phyloP scores from a whole-genome alignment of 1,140 invertebrate species.

The Drosophila baimaii region DNA sequence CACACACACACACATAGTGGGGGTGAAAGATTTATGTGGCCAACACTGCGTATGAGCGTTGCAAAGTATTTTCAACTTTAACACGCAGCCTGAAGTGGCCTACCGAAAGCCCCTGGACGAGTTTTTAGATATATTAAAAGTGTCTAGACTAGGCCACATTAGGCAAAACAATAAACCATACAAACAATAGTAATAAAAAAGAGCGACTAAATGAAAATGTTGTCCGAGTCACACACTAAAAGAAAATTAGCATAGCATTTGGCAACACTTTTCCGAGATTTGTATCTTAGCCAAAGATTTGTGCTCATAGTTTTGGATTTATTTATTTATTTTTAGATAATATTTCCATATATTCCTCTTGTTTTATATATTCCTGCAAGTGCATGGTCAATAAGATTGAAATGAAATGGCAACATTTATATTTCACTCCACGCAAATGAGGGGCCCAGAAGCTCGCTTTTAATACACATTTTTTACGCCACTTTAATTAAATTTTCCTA shows the following conservation, averaged over 20 bases:
- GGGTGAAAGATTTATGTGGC: constrained; percentile 69
- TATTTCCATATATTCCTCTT: too few species aligned
- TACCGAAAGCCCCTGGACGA: constrained; percentile 21
- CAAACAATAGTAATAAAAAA: constrained; percentile 52
- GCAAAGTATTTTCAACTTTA: constrained; percentile 67
- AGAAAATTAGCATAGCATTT: neutral
- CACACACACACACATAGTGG: constrained; percentile 37
- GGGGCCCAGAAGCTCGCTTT: constrained; percentile 14
- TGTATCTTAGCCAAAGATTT: too few species aligned
- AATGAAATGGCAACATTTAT: constrained; percentile 30
- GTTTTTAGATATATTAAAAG: constrained; percentile 73
- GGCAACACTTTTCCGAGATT: neutral
- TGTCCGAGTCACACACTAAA: constrained; percentile 14
- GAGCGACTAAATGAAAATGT: constrained; percentile 31
- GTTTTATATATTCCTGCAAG: too few species aligned
- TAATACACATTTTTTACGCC: constrained; percentile 32
- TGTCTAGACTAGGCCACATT: constrained; percentile 72
- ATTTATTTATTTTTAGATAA: too few species aligned
- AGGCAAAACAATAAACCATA: constrained; percentile 48
- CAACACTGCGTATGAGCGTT: constrained; percentile 66
- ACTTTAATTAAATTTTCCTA: constrained; percentile 58
- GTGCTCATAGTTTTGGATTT: too few species aligned
- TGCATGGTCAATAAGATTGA: constrained; percentile 38
- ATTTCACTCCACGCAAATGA: constrained; percentile 38
- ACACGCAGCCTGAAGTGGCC: constrained; percentile 41